A percentile compares a stretch with the other conserved stretches of the same genome.
Conservation (phyloP, 2,113 vertebrate genomes). For the Illadopsis cleaveri region DNA sequence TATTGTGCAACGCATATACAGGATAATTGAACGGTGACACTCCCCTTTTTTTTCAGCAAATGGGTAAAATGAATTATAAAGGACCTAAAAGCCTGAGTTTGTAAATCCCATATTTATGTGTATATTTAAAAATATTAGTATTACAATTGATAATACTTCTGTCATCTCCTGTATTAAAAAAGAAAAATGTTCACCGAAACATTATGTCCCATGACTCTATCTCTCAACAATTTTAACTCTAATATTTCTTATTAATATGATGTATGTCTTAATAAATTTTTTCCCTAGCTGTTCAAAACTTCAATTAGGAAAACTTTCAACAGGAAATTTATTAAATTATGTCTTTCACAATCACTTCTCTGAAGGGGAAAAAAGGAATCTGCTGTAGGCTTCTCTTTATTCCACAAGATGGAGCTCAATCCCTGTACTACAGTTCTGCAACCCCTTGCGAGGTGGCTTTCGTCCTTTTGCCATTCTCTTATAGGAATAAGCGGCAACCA, state of each 20-base stretch:
- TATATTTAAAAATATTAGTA: neutral
- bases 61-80: neutral
- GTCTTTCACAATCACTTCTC: neutral
- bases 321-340: neutral
- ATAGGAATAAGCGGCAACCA: accelerated
- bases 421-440: neutral
- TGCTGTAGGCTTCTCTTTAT: neutral
- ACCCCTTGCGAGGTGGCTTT: accelerated
- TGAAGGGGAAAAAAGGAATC: neutral
- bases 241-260: neutral
- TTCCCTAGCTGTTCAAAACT: neutral
- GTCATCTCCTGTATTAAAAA: neutral
- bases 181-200: neutral
- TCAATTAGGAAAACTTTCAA: neutral
- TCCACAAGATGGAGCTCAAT: slow-evolving; percentile 56
- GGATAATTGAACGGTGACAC: neutral
- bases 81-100: accelerated
- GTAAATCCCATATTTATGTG: neutral
- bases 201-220: accelerated
- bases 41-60: neutral
- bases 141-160: neutral
- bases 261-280: accelerated
- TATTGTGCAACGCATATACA: neutral
- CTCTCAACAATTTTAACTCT: neutral
- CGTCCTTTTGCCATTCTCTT: neutral